These are phyloP conservation scores for Chiloscyllium plagiosum DNA, from an alignment of 2,113 vertebrate genomes.

Conservation along the genomic window DNA sequence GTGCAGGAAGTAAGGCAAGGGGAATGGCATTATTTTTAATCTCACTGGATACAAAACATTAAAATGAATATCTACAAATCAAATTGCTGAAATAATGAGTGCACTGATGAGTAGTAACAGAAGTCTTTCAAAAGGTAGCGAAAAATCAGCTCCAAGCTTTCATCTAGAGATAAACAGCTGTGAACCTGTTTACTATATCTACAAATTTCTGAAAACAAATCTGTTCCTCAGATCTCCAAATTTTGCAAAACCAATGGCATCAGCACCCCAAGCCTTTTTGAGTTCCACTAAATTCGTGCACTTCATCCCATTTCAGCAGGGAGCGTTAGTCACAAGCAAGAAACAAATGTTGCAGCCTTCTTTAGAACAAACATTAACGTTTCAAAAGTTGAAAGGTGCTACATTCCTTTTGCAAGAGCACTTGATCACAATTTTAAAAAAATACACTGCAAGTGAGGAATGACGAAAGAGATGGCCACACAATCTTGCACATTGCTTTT, in stretches of 20 bases:
- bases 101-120: not conserved
- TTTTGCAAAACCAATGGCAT: not conserved
- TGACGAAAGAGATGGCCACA: not conserved
- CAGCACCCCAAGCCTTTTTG: not conserved
- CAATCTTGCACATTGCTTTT: not conserved
- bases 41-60: not conserved
- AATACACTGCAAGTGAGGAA: not conserved
- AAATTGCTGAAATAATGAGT: not conserved
- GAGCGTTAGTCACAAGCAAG: not conserved
- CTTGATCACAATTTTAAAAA: not conserved
- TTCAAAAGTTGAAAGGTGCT: not conserved
- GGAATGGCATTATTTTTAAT: not conserved
- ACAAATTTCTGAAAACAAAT: not conserved
- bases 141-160: not conserved
- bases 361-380: not conserved
- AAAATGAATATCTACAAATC: not conserved
- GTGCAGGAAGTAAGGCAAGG: not conserved
- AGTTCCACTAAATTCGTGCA: not conserved
- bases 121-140: not conserved
- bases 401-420: not conserved
- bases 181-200: not conserved
- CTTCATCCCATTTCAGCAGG: not conserved
- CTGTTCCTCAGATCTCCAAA: not conserved
- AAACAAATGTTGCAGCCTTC: not conserved
- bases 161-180: not conserved